These are phyloP conservation scores for Telenomus remus DNA, from an alignment of 1,140 invertebrate genomes.

Conservation along the genomic window DNA sequence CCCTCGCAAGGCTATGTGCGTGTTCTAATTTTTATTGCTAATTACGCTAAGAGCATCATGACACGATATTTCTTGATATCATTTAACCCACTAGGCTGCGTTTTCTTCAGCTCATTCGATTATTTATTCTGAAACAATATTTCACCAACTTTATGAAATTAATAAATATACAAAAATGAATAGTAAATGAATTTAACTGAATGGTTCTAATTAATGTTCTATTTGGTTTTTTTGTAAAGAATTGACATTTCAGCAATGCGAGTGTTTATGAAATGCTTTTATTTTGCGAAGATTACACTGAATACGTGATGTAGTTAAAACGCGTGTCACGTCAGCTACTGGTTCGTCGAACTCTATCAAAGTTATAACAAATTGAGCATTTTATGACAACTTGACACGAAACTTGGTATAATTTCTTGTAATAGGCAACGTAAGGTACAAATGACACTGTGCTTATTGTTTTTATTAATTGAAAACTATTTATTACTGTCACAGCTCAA, in stretches of 20 bases:
- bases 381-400: no score
- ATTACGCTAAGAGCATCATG: slow-evolving; percentile 53
- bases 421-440: no score
- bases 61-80: slow-evolving; percentile 32
- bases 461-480: no score
- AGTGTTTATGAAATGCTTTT: slow-evolving; percentile 2
- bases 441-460: no score
- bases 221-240: no score
- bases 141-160: no score
- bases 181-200: no score
- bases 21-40: slow-evolving; percentile 51
- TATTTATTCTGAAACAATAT: slow-evolving; percentile 20
- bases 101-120: slow-evolving; percentile 9
- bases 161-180: no score
- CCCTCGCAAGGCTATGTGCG: slow-evolving; percentile 33
- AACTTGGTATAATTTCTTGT: no score
- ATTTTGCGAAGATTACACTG: neutral
- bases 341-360: slow-evolving; percentile 7
- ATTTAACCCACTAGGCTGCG: slow-evolving; percentile 25
- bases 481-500: no score
- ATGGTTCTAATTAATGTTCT: no score
- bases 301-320: slow-evolving; percentile 4
- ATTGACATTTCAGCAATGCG: neutral
- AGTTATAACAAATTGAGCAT: neutral
- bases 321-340: neutral